Conservation (phyloP, 2,797 vertebrate species). For the Hippocampus kuda region DNA sequence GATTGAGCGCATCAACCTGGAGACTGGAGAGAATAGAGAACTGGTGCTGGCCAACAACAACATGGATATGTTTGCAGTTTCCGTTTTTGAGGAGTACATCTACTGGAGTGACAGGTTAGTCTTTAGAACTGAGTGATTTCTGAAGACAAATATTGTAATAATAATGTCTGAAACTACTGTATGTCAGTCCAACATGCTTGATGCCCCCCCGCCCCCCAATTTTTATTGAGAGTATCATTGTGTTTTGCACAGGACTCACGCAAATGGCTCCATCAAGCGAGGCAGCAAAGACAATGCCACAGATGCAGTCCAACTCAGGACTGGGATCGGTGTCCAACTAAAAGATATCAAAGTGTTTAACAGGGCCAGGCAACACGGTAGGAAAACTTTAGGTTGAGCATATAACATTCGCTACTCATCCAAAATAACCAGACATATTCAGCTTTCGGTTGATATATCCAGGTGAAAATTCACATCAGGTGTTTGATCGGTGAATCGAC, state of each 20-base stretch:
- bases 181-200: background rate
- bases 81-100: conserved; percentile 91
- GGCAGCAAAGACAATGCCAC: conserved; percentile 92
- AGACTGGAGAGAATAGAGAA: conserved; percentile 87
- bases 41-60: conserved; percentile 90
- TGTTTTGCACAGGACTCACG: conserved; percentile 77
- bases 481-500: no score
- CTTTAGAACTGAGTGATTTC: background rate
- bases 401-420: background rate
- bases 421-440: background rate
- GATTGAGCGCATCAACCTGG: conserved; percentile 90
- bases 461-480: no score
- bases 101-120: conserved; percentile 95
- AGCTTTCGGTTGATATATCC: no score
- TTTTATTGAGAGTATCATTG: background rate
- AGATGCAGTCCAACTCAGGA: conserved; percentile 83
- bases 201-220: background rate
- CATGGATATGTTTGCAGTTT: conserved; percentile 99
- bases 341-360: conserved; percentile 99
- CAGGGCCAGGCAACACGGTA: conserved; percentile 87
- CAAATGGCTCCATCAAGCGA: conserved; percentile 94
- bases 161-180: background rate
- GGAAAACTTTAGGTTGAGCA: background rate
- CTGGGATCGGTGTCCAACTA: conserved; percentile 90
- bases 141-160: background rate